phyloP scores from a whole-genome alignment of 2,888 invertebrate genomes.

The Ferdinandea cuprea region DNA sequence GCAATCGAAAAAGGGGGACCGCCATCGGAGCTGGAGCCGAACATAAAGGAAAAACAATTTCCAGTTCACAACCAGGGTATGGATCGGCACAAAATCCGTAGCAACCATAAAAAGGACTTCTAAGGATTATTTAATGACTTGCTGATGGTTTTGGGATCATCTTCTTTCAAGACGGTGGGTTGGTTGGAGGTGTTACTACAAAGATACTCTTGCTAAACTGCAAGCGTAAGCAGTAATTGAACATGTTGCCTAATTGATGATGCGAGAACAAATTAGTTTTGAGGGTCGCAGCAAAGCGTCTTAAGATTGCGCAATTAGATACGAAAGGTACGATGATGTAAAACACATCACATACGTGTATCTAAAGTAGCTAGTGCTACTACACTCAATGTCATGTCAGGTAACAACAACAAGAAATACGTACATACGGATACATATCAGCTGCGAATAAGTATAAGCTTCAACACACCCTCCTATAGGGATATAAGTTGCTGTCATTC shows the following conservation, averaged over 20 bases:
- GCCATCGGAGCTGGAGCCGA: slow-evolving; percentile 5
- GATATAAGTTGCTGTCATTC: slow-evolving; percentile 46
- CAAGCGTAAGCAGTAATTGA: slow-evolving; percentile 69
- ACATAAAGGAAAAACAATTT: slow-evolving; percentile 22
- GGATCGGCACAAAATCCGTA: slow-evolving; percentile 8
- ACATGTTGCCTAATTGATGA: slow-evolving; percentile 71
- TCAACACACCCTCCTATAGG: slow-evolving; percentile 11
- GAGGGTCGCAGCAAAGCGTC: slow-evolving; percentile 50
- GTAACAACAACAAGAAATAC: slow-evolving; percentile 23
- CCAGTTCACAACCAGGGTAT: slow-evolving; percentile 24
- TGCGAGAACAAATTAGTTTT: slow-evolving; percentile 70
- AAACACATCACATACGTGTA: not conserved
- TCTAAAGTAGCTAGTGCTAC: not conserved
- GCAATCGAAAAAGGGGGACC: slow-evolving; percentile 54
- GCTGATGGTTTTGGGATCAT: slow-evolving; percentile 72
- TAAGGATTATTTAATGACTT: slow-evolving; percentile 72
- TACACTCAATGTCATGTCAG: slow-evolving; percentile 59
- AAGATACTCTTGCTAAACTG: slow-evolving; percentile 49
- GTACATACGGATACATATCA: not conserved
- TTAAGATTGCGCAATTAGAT: slow-evolving; percentile 66
- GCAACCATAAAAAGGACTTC: slow-evolving; percentile 28
- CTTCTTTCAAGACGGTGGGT: slow-evolving; percentile 26
- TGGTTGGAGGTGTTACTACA: not conserved
- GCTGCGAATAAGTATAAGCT: slow-evolving; percentile 13
- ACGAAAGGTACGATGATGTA: slow-evolving; percentile 26